A percentile compares a stretch with the other conserved stretches of the same genome.
These are phyloP conservation scores for Orussus abietinus DNA, from an alignment of 1,140 invertebrate species.

Conservation along the genomic window DNA sequence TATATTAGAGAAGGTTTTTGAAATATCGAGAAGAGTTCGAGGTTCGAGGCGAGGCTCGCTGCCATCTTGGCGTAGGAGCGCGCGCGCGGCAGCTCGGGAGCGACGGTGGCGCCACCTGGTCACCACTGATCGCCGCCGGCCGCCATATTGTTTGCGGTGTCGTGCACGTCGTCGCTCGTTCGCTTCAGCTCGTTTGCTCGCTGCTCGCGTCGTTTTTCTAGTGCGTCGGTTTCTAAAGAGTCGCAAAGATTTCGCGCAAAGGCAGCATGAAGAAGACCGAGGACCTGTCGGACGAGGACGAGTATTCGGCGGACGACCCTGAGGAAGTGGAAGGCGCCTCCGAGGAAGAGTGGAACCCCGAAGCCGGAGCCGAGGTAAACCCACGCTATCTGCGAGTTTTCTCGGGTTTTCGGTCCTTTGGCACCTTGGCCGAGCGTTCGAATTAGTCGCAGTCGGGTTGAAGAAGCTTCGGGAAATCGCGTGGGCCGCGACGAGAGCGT, in stretches of 20 bases:
- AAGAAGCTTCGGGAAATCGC: no score
- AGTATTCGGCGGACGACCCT: slow-evolving; percentile 49
- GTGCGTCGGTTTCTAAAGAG: not conserved
- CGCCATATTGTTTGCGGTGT: slow-evolving; percentile 44
- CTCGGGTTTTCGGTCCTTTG: not conserved
- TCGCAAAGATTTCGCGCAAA: slow-evolving; percentile 48
- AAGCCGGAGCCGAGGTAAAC: slow-evolving; percentile 40
- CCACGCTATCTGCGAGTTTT: slow-evolving; percentile 17
- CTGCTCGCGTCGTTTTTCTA: not conserved
- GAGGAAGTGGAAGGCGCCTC: slow-evolving; percentile 50
- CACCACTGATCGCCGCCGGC: slow-evolving; percentile 17
- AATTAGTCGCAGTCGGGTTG: no score
- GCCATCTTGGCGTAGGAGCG: no score
- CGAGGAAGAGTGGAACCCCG: slow-evolving; percentile 49
- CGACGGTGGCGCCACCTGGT: slow-evolving; percentile 8
- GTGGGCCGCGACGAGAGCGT: no score
- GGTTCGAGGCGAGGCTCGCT: no score
- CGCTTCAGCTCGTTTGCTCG: no score
- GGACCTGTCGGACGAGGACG: slow-evolving; percentile 50
- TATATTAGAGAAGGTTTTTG: no score
- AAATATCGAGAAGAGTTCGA: no score
- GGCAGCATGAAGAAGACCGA: slow-evolving; percentile 49
- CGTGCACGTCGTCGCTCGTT: slow-evolving; percentile 23
- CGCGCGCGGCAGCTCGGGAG: slow-evolving; percentile 16
- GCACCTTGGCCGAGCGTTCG: no score